A percentile compares a stretch with the other conserved stretches of the same genome.
These are phyloP conservation scores for Eupithecia dodoneata DNA, from an alignment of 2,888 invertebrate species.

Conservation along the genomic window DNA sequence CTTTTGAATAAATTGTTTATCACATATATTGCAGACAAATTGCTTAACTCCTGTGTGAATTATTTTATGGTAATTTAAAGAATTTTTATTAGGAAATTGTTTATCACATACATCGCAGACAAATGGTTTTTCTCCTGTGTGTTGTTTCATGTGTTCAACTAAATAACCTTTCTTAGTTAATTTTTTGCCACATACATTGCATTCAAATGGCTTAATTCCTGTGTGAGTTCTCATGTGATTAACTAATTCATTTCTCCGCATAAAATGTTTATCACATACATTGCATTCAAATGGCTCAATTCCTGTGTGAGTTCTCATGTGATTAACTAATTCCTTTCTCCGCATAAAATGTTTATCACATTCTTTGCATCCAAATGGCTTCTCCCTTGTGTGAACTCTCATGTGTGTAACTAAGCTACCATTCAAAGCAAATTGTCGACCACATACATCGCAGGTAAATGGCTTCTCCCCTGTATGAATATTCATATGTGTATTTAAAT, in stretches of 20 bases:
- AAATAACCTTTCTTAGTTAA: neutral
- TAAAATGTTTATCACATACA: neutral
- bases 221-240: neutral
- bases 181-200: neutral
- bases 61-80: neutral
- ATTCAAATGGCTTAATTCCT: neutral
- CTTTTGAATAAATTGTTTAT: neutral
- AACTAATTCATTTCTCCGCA: no score
- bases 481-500: slow-evolving; percentile 4
- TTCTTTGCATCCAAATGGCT: neutral
- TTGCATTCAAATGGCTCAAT: neutral
- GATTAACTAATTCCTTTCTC: fast-evolving
- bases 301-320: neutral
- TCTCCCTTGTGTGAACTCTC: neutral
- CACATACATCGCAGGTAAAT: neutral
- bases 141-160: neutral
- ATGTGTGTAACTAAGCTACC: neutral
- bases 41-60: neutral
- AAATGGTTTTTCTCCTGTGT: neutral
- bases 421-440: neutral
- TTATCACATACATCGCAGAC: neutral
- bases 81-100: neutral
- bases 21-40: neutral
- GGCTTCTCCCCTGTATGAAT: neutral
- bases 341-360: neutral